Percentiles rank a stretch among this genome's conserved stretches.
Conservation (phyloP, 2,113 vertebrate genomes). For the Oryctolagus cuniculus region mOryCun1.1 NC_091437.1:42734501-42735000, state of each 20-base stretch:
- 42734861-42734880: background rate
- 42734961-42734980: background rate
- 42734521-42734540: background rate
- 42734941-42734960: background rate
- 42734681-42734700: background rate
- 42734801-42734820: background rate
- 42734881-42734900: background rate
- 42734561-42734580: background rate
- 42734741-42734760: background rate
- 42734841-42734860: background rate
- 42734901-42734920: background rate
- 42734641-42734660: background rate
- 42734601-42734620: background rate
- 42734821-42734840: background rate
- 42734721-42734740: background rate
- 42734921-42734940: background rate
- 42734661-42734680: background rate
- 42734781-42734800: background rate
- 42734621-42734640: background rate
- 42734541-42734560: background rate
- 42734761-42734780: background rate
- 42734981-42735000: background rate
- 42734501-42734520: background rate
- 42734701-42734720: background rate
- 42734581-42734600: background rate